Evolutionary conservation across 2,888 invertebrate species (phyloP).

Genomic region (Diarsia mendica): DNA sequence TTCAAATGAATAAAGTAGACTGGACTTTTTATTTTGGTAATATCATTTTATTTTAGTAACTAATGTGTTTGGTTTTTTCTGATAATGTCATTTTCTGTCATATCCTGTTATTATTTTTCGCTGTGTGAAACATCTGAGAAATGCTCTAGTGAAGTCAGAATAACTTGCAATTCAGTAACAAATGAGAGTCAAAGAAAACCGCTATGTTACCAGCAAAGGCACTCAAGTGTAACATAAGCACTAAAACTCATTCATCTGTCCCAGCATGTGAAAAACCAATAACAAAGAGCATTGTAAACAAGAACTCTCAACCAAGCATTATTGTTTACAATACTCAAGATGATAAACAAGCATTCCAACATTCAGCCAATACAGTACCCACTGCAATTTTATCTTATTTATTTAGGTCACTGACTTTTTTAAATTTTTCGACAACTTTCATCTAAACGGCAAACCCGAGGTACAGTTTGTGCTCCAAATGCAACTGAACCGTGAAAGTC

Average conservation of each 20-base stretch:
- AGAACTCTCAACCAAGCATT: conserved; percentile 35
- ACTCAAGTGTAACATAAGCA: conserved; percentile 12
- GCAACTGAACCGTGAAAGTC: conserved; percentile 90
- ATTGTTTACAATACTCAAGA: conserved; percentile 66
- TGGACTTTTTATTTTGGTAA: not conserved
- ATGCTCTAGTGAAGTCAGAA: not conserved
- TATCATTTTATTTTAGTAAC: not conserved
- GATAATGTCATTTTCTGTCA: too few species aligned
- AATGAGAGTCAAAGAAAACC: not conserved
- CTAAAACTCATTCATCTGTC: conserved; percentile 9
- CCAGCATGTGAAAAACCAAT: conserved; percentile 24
- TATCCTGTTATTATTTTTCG: too few species aligned
- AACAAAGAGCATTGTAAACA: conserved; percentile 45
- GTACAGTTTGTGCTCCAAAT: conserved; percentile 88
- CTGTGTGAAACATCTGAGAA: too few species aligned
- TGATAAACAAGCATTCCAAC: conserved; percentile 68
- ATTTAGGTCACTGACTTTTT: conserved; percentile 78
- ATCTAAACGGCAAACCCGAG: conserved; percentile 81
- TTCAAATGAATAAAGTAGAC: not conserved
- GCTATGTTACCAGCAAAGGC: not conserved
- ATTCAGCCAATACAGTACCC: conserved; percentile 21
- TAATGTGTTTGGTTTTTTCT: too few species aligned
- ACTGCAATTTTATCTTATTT: conserved; percentile 58
- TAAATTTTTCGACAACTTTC: conserved; percentile 85
- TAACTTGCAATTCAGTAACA: not conserved